Evolutionary conservation across 30 jellyfish, hydroid and myxozoan genomes (phyloP).

Genomic region (Hydractinia echinata): DNA sequence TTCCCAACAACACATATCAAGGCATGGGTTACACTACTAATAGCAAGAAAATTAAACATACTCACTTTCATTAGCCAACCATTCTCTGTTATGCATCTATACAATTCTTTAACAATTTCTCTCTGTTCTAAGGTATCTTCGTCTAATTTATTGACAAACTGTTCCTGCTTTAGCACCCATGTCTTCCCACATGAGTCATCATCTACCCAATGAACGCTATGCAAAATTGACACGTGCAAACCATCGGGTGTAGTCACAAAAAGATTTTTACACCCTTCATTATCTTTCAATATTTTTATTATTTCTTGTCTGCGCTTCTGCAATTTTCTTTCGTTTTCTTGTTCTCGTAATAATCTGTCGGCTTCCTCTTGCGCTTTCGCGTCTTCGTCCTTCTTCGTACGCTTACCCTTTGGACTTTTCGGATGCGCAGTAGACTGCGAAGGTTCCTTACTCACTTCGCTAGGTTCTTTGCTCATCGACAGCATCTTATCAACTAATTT

Average conservation of each 20-base stretch:
- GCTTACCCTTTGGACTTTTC: conserved; percentile 23
- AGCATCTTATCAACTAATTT: not conserved
- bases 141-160: not conserved
- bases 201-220: conserved; percentile 23
- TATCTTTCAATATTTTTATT: conserved; percentile 19
- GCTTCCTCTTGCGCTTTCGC: conserved; percentile 8
- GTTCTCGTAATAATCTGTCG: conserved; percentile 34
- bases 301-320: conserved; percentile 56
- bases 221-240: conserved; percentile 49
- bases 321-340: conserved; percentile 47
- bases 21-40: too few relatives aligned
- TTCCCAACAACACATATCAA: too few relatives aligned
- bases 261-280: conserved; percentile 30
- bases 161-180: not conserved
- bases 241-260: conserved; percentile 74
- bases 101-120: conserved; percentile 15
- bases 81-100: conserved; percentile 44
- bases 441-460: not conserved
- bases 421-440: conserved; percentile 2
- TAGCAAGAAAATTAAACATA: not conserved
- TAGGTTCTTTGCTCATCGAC: conserved; percentile 1
- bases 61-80: conserved; percentile 76
- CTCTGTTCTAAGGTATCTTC: conserved; percentile 15
- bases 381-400: conserved; percentile 19
- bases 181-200: not conserved